phyloP scores from a whole-genome alignment of 1,140 invertebrate genomes.

The Mactra quadrangularis region DNA sequence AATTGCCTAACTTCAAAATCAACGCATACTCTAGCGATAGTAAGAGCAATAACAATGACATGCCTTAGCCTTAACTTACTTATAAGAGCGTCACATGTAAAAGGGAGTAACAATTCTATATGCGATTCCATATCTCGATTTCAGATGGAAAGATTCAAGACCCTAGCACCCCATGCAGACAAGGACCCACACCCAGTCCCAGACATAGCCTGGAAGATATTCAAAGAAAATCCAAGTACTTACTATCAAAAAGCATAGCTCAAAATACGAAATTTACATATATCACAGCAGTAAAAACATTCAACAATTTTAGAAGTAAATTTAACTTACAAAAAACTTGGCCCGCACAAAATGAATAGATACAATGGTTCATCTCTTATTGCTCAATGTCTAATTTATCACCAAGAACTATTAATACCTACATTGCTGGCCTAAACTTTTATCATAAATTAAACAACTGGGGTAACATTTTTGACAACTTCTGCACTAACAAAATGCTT shows the following conservation, averaged over 20 bases:
- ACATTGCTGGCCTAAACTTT: not conserved
- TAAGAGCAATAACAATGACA: slow-evolving; percentile 17
- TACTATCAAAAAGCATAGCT: slow-evolving; percentile 7
- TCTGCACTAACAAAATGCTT: slow-evolving; percentile 4
- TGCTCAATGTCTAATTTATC: not conserved
- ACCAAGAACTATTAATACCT: not conserved
- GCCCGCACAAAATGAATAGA: not conserved
- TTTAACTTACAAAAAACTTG: not conserved
- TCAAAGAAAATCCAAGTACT: not conserved
- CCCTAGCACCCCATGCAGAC: slow-evolving; percentile 20
- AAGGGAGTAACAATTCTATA: slow-evolving; percentile 32
- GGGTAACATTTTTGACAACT: not conserved
- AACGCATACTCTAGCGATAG: slow-evolving; percentile 31
- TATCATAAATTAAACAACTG: not conserved
- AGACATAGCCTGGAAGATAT: slow-evolving; percentile 25
- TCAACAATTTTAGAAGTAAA: slow-evolving; percentile 12
- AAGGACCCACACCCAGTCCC: slow-evolving; percentile 2
- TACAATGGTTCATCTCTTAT: slow-evolving; percentile 30
- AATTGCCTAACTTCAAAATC: slow-evolving; percentile 54
- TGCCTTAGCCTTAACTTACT: slow-evolving; percentile 56
- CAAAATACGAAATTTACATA: slow-evolving; percentile 20
- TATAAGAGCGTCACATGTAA: slow-evolving; percentile 49
- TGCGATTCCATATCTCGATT: slow-evolving; percentile 61
- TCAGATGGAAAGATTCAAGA: slow-evolving; percentile 45
- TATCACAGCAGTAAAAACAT: slow-evolving; percentile 6